These are phyloP conservation scores for Acanthurus leucopareius DNA, from an alignment of 2,797 vertebrate species.

Conservation along the genomic window DNA sequence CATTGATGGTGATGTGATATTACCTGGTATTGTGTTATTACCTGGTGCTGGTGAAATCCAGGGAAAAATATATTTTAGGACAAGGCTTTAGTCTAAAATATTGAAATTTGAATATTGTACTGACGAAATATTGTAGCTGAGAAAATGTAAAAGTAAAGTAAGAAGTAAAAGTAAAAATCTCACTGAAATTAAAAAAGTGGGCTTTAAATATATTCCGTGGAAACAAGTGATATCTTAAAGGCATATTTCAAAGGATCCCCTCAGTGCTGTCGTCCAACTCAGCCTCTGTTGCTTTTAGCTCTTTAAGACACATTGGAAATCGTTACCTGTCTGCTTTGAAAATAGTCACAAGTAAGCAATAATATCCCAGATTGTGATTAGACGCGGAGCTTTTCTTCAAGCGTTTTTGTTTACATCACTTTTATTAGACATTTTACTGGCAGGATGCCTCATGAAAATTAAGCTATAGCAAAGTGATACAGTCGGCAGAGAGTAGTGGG, in stretches of 20 bases:
- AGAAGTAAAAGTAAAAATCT: constrained; percentile 12
- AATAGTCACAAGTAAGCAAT: constrained; percentile 54
- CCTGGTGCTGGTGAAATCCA: too few relatives aligned
- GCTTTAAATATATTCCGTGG: constrained; percentile 22
- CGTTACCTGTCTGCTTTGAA: constrained; percentile 52
- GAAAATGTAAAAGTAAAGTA: not conserved
- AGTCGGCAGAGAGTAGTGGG: not conserved
- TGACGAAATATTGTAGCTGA: too few relatives aligned
- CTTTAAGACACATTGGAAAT: constrained; percentile 52
- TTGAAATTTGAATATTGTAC: too few relatives aligned
- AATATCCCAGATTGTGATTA: constrained; percentile 60
- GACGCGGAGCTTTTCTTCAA: constrained; percentile 35
- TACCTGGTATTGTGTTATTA: too few relatives aligned
- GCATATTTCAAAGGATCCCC: constrained; percentile 10
- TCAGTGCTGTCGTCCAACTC: constrained; percentile 26
- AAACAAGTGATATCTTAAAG: constrained; percentile 23
- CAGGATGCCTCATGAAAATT: constrained; percentile 45
- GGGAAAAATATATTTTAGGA: too few relatives aligned
- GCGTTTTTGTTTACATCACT: constrained; percentile 47
- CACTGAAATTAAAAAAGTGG: constrained; percentile 12
- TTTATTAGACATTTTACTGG: constrained; percentile 56
- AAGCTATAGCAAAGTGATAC: constrained; percentile 38
- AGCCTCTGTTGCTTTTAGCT: constrained; percentile 34
- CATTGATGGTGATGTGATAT: too few relatives aligned
- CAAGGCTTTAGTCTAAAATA: too few relatives aligned